Conservation (phyloP, 2,888 invertebrate genomes). For the Theodoxus fluviatilis region DNA sequence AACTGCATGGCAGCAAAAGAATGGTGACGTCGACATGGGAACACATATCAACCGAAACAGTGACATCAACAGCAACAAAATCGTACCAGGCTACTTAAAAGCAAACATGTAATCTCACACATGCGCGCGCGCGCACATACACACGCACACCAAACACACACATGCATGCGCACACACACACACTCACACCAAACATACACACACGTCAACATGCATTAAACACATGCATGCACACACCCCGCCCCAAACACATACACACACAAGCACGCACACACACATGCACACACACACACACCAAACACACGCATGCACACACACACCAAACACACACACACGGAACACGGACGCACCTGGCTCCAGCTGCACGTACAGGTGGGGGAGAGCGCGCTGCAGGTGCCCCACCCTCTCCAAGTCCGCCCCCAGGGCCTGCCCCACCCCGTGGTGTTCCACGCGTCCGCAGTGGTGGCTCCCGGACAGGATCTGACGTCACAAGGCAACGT, state of each 20-base stretch:
- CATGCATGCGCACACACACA: too few species aligned
- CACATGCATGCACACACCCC: background rate
- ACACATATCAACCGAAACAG: too few species aligned
- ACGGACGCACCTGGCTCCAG: slow-evolving; percentile 51
- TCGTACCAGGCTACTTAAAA: too few species aligned
- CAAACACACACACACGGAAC: slow-evolving; percentile 6
- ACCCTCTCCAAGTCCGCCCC: slow-evolving; percentile 47
- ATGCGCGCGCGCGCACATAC: too few species aligned
- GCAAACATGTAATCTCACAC: too few species aligned
- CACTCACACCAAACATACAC: too few species aligned
- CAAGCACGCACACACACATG: slow-evolving; percentile 1
- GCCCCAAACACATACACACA: background rate
- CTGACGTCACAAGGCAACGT: slow-evolving; percentile 30
- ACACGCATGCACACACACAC: background rate
- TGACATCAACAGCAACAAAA: too few species aligned
- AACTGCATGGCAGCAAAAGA: too few species aligned
- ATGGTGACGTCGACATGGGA: too few species aligned
- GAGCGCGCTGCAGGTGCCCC: slow-evolving; percentile 35
- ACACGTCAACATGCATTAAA: too few species aligned
- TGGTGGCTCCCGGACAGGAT: slow-evolving; percentile 47
- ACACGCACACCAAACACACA: too few species aligned
- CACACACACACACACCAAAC: background rate
- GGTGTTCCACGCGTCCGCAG: slow-evolving; percentile 53
- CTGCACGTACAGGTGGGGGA: slow-evolving; percentile 42
- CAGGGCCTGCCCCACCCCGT: slow-evolving; percentile 43